Base-by-base conservation (phyloP, 2,797 vertebrate species). In the Hoplostethus atlanticus region DNA sequence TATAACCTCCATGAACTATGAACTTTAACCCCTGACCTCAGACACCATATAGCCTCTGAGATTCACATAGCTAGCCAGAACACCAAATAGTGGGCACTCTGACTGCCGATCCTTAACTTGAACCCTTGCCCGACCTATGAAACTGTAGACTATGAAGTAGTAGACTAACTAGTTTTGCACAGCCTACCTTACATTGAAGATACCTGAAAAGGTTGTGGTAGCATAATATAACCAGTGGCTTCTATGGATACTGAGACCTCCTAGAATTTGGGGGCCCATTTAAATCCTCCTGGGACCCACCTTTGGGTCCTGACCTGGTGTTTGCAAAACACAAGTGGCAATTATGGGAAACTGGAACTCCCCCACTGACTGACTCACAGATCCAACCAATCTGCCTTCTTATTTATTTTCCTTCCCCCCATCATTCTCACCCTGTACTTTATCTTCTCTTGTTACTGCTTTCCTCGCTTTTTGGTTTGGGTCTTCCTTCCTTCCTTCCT, bases 21-120 rank as follows among this genome's bases (percentile, higher is more conserved):
- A 83, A 63, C 47, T 74, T 40, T 79, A 71, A 85, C 53, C 71
- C 74, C 55, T 81, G 83, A 89, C 81, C 81, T 85, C 85, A 82
- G 84, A 88, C 87, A 91, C 89, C 87, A 55, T 78, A 82, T 71
- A 89, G 83, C 83, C 84, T 89, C 85, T 87, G 87, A 87, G 81
- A 68, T 74, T 71, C 72, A 83, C 79, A 53, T 76, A 77, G 65
- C 78, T 79, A 84, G 53, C 53, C 54, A 68, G 57, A 76, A 83
- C 75, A 81, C 78, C 81, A 83, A 66, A 71, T 82, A 68, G 64
- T 62, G 58, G 68, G 72, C 77, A 47, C 53, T 36, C 28, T 48
- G 21, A 81, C 78, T 70, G 15, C 71, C 0, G 55, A 79, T 84
- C 73, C 84, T 85, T 83, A 80, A 82, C 84, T 77, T 81, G 63